phyloP scores from a whole-genome alignment of 2,797 vertebrate species.

The Nyctibius grandis region DNA sequence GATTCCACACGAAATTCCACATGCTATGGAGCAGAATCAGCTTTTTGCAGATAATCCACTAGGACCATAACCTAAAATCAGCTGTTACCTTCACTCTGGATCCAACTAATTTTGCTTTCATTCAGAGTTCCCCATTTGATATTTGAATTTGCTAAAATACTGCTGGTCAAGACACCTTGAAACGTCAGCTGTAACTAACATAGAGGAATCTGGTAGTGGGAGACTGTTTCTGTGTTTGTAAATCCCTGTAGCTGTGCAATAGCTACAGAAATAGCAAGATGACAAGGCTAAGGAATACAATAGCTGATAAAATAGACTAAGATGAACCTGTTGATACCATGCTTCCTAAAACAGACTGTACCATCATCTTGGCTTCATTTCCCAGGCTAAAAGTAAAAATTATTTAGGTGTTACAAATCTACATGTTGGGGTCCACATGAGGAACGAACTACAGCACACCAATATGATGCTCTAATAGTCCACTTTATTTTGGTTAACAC shows the following conservation, averaged over 20 bases:
- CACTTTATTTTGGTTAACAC: no score
- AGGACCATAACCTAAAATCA: background rate
- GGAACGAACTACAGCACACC: no score
- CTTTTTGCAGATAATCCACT: background rate
- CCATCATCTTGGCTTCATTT: background rate
- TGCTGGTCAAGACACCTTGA: background rate
- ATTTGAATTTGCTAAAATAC: background rate
- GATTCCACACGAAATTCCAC: background rate
- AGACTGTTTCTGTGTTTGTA: background rate
- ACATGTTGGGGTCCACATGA: no score
- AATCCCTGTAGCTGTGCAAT: background rate
- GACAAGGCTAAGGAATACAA: background rate
- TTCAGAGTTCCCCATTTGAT: background rate
- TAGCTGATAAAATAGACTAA: slow-evolving; percentile 2
- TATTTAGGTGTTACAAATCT: background rate
- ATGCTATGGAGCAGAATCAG: background rate
- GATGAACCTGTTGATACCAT: background rate
- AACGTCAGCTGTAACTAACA: background rate
- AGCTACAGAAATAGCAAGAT: background rate
- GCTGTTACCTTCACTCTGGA: background rate
- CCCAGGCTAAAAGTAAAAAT: background rate
- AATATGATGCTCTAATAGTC: no score
- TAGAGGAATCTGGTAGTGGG: background rate
- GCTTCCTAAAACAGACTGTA: background rate
- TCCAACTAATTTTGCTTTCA: background rate